Evolutionary conservation across 30 jellyfish, hydroid and myxozoan species (phyloP), one percentile per base, ranked within the genome.

Genomic region (Rhopilema esculentum): DNA sequence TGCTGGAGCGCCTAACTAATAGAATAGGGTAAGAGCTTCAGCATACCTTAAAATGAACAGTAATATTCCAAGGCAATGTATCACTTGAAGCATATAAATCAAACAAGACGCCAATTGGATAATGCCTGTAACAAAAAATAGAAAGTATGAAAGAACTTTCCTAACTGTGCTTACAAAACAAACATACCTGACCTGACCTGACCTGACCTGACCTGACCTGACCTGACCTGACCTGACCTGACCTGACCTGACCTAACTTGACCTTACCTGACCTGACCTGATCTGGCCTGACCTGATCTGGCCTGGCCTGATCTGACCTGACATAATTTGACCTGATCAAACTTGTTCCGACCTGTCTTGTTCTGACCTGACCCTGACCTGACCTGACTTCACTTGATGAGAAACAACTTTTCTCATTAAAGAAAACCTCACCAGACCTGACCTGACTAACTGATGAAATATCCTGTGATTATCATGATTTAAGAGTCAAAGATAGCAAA

Each of bases 41-140:
- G n/a, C n/a, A n/a, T 52, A 89, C 97, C 93, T 90, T 95, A 74
- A 95, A 95, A 69, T 95, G 99, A 0, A 95, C 89, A 26, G 99
- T 95, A 16, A 95, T 70, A 53, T 83, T 77, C 99, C 99, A 95
- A 6, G 99, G 99, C n/a, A 95, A 84, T 0, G 83, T 69, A 30
- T 89, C 90, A 75, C 66, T 69, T 22, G 93, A 87, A 1, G 93
- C 99, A 90, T 85, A 51, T 24, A 95, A 66, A 71, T 95, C 99
- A 89, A 80, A 95, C 32, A 95, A 75, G 49, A 90, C 97, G 4
- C 99, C 99, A 82, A 95, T 95, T 32, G 99, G 99, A 66, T 90
- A 90, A 80, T 95, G 99, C 97, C 97, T 89, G 83, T 27, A 80
- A 66, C 23, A 9, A 26, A 18, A 66, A 29, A 40, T 40, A 40